Evolutionary conservation across 1,140 invertebrate species (phyloP), one percentile per base, ranked within the genome.

Genomic region (Zelostemma sp.): DNA sequence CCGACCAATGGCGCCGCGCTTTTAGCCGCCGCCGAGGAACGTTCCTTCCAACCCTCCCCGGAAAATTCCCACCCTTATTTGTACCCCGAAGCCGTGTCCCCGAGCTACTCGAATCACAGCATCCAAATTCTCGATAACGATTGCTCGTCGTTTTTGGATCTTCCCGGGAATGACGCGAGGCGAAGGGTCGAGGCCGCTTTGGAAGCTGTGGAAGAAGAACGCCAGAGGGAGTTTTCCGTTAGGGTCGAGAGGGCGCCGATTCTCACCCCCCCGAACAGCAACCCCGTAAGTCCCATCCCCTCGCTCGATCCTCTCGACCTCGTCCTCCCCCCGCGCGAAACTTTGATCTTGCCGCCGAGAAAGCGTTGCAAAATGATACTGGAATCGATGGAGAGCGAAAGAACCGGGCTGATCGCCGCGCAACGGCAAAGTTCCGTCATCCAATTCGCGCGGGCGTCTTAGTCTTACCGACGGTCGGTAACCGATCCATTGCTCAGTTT

Each of bases 361-460:
- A 95, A 95, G 82, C 87, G 93, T 2, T 88, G 87, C 45, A 94
- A 93, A 77, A 90, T 93, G 84, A 93, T 94, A 71, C 88, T 92
- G 48, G 88, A 91, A 58, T 90, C 90, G 0, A 89, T 90, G 86
- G 88, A 90, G 76, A 74, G 85, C 86, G 75, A 87, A 16, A 69
- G 81, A 50, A 35, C 72, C 6, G 62, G 81, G 62, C 67, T 84
- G 64, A 67, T 85, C 50, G 76, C 85, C 54, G 68, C 86, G 78
- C 82, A 88, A 65, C 84, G 93, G 43, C 90, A 93, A 73, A 93
- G 89, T 67, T 93, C 92, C 0, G 93, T 94, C 35, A 94, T 94
- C 68, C 92, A 93, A 54, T 95, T 93, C 76, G 93, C 93, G 6
- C 89, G 90, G 63, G 90, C 92, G 9, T 74, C 65, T 51, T 71